These are phyloP conservation scores for Hypselothyrea guttata DNA, from an alignment of 2,888 invertebrate genomes.

Conservation along the genomic window DNA sequence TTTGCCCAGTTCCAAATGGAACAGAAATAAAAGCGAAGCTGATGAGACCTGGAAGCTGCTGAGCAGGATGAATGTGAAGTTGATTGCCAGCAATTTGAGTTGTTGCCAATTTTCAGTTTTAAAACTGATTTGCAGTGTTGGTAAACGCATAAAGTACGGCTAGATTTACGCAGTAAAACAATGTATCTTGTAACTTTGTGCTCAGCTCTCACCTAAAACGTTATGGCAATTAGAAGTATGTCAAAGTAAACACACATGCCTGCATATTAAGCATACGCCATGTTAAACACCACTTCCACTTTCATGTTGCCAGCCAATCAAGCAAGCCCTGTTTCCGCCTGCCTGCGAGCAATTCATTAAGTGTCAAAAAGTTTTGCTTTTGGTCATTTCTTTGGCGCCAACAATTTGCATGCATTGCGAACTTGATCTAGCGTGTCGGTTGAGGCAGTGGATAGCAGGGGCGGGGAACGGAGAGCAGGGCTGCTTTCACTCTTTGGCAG, in stretches of 20 bases:
- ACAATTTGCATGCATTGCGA: conserved; percentile 65
- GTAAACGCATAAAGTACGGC: neutral
- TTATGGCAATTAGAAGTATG: conserved; percentile 68
- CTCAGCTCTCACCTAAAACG: too few relatives aligned
- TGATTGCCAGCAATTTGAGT: conserved; percentile 37
- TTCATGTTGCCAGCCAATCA: conserved; percentile 46
- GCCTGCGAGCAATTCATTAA: conserved; percentile 62
- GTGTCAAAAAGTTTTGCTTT: conserved; percentile 75
- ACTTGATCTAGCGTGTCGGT: conserved; percentile 18
- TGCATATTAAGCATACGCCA: conserved; percentile 57
- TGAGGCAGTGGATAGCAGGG: neutral
- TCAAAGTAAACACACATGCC: conserved; percentile 72
- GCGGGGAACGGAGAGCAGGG: neutral
- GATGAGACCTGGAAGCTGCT: neutral
- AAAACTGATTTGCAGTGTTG: conserved; percentile 2
- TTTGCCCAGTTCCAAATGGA: conserved; percentile 14
- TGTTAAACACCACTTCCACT: conserved; percentile 35
- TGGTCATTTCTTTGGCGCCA: conserved; percentile 66
- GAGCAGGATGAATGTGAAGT: conserved; percentile 26
- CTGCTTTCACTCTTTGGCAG: conserved; percentile 31
- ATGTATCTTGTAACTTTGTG: too few relatives aligned
- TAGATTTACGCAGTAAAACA: too few relatives aligned
- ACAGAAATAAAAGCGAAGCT: too few relatives aligned
- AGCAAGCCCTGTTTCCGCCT: conserved; percentile 15
- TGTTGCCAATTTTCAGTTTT: conserved; percentile 23